Conservation (phyloP, 1,140 invertebrate species). For the Elymnias hypermnestra region DNA sequence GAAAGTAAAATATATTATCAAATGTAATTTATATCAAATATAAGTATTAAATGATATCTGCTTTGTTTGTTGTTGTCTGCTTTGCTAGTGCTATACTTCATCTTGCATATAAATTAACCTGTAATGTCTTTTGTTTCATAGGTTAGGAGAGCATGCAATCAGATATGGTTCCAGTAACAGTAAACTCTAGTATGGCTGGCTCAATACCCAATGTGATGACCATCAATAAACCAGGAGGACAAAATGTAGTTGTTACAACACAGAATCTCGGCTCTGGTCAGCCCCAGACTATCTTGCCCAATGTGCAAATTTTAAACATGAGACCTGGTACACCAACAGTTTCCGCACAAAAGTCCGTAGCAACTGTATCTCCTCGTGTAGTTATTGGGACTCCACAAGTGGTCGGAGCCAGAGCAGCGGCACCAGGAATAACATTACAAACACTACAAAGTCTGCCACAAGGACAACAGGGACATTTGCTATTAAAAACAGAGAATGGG, state of each 20-base stretch:
- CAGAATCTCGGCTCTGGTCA: conserved; percentile 78
- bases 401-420: conserved; percentile 86
- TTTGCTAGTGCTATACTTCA: too few species aligned
- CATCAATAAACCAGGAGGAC: conserved; percentile 71
- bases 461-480: conserved; percentile 89
- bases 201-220: conserved; percentile 73
- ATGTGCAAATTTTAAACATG: conserved; percentile 92
- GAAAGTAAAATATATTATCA: too few species aligned
- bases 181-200: conserved; percentile 74
- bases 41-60: too few species aligned
- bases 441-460: conserved; percentile 87
- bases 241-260: conserved; percentile 75
- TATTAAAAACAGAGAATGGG: conserved; percentile 96
- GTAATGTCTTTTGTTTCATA: not conserved
- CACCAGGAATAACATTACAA: conserved; percentile 89
- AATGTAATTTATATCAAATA: too few species aligned
- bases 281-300: conserved; percentile 79
- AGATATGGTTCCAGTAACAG: conserved; percentile 82
- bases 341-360: conserved; percentile 83
- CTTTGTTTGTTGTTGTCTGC: too few species aligned
- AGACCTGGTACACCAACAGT: conserved; percentile 81
- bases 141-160: conserved; percentile 60
- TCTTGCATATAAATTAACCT: not conserved
- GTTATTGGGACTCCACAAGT: conserved; percentile 88
- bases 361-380: conserved; percentile 83